Percentiles rank a stretch among this genome's conserved stretches.
phyloP scores from a whole-genome alignment of 2,113 vertebrate species.

The Aleadryas rufinucha region DNA sequence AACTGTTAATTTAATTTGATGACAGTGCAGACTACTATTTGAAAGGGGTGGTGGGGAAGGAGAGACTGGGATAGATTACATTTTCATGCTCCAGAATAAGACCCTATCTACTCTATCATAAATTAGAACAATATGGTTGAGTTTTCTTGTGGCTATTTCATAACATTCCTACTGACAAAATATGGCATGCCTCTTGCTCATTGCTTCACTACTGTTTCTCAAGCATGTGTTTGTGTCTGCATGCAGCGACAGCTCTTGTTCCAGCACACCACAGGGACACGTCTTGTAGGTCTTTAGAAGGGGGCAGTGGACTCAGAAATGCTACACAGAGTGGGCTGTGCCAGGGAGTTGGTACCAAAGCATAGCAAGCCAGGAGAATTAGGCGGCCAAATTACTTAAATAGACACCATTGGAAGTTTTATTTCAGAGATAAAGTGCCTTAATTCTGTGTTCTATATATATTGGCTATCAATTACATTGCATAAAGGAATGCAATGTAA shows the following conservation, averaged over 20 bases:
- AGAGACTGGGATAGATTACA: background rate
- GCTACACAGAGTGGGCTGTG: background rate
- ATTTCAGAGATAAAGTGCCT: background rate
- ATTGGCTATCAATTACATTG: too few relatives aligned
- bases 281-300: background rate
- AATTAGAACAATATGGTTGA: conserved; percentile 27
- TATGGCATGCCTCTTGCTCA: background rate
- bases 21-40: background rate
- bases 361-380: background rate
- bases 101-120: background rate
- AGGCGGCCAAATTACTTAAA: background rate
- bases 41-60: background rate
- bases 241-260: background rate
- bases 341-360: background rate
- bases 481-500: background rate
- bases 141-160: conserved; percentile 38
- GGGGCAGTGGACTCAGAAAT: rapidly evolving
- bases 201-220: conserved; percentile 29
- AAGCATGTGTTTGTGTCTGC: background rate
- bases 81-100: conserved; percentile 5
- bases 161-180: conserved; percentile 25
- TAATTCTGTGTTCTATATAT: too few relatives aligned
- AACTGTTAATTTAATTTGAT: conserved; percentile 4
- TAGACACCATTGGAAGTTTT: background rate
- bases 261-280: background rate